Evolutionary conservation across 1,140 invertebrate genomes (phyloP).

Genomic region (Riptortus pedestris): DNA sequence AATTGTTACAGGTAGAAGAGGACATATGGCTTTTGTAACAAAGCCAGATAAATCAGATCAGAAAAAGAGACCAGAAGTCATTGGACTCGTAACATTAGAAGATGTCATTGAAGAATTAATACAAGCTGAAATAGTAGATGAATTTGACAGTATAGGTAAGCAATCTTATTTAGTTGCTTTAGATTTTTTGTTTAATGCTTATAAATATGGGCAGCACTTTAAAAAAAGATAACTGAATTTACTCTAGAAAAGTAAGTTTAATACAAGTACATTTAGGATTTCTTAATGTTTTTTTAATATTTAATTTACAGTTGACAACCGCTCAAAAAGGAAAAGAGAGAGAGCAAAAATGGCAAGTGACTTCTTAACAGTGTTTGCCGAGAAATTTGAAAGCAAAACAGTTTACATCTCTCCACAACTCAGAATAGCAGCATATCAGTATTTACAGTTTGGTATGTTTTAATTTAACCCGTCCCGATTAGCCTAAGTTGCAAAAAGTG

Average conservation of each 20-base stretch:
- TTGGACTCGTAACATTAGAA: slow-evolving; percentile 42
- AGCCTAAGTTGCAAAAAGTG: no score
- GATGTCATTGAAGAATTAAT: slow-evolving; percentile 43
- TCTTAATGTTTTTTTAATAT: not conserved
- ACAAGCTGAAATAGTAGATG: slow-evolving; percentile 41
- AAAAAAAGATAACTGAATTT: no score
- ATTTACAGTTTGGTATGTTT: slow-evolving; percentile 19
- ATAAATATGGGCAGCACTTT: no score
- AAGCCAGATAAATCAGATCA: slow-evolving; percentile 32
- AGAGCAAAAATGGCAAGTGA: slow-evolving; percentile 7
- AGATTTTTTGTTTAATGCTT: not conserved
- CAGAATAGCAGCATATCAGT: slow-evolving; percentile 26
- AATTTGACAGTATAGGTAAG: slow-evolving; percentile 35
- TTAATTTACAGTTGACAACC: not conserved
- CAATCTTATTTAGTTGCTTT: not conserved
- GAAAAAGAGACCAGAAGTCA: slow-evolving; percentile 34
- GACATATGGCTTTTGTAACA: slow-evolving; percentile 39
- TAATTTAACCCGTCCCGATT: no score
- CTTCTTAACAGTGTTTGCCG: slow-evolving; percentile 21
- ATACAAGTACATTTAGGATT: no score
- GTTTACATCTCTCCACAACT: slow-evolving; percentile 24
- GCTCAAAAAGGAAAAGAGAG: slow-evolving; percentile 24
- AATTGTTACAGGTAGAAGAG: slow-evolving; percentile 23
- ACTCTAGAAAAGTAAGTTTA: no score
- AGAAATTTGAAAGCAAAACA: slow-evolving; percentile 20